A percentile compares a stretch with the other conserved stretches of the same genome.
Conservation (phyloP, 2,113 vertebrate genomes). For the Rutilus rutilus region DNA sequence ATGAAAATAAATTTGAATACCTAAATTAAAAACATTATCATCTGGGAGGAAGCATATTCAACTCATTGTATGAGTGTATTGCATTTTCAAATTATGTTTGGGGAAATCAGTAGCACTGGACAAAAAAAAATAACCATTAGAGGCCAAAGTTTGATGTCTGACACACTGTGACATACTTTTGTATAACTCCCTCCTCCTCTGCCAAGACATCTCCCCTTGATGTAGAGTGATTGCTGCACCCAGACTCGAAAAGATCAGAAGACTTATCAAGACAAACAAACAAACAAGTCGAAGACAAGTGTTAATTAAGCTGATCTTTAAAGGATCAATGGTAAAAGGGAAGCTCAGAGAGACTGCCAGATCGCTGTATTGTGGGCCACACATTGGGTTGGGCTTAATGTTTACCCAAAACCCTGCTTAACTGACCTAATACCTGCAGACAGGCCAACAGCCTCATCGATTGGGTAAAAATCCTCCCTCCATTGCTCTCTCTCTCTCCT, state of each 20-base stretch:
- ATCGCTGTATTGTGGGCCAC: slow-evolving; percentile 13
- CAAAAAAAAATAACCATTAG: not conserved
- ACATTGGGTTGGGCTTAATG: slow-evolving; percentile 26
- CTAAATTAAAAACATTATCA: not conserved
- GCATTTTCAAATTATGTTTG: not conserved
- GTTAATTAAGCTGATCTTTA: slow-evolving; percentile 76
- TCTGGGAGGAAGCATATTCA: not conserved
- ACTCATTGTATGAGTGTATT: not conserved
- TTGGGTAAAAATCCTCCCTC: slow-evolving; percentile 32
- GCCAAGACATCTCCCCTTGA: not conserved
- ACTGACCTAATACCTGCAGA: slow-evolving; percentile 44
- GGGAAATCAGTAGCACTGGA: not conserved
- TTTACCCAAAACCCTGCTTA: slow-evolving; percentile 24
- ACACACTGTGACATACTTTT: not conserved
- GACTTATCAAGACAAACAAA: slow-evolving; percentile 73
- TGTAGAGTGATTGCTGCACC: not conserved
- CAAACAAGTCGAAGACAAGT: slow-evolving; percentile 68
- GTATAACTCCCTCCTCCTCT: not conserved
- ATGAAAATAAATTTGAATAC: not conserved
- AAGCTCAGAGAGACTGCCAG: slow-evolving; percentile 60
- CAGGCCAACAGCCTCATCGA: slow-evolving; percentile 35
- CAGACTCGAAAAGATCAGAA: slow-evolving; percentile 62
- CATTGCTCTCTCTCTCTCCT: not conserved
- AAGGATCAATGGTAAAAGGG: slow-evolving; percentile 69
- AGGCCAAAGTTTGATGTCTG: not conserved